Conservation (phyloP, 2,888 invertebrate species). For the Acanthosoma haemorrhoidale region DNA sequence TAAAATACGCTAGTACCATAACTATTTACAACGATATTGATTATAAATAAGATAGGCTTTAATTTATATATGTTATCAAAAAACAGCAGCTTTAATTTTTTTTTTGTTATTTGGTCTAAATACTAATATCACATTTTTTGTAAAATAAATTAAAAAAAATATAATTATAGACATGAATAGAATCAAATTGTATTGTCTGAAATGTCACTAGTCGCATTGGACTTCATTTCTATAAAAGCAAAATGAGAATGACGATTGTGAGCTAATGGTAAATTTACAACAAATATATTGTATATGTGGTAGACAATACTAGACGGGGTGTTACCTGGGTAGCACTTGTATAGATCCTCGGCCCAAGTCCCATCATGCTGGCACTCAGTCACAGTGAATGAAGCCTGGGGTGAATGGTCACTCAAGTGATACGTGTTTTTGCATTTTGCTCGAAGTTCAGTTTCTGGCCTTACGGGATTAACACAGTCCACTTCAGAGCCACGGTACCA, state of each 20-base stretch:
- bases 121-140: too few species aligned
- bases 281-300: conserved; percentile 6
- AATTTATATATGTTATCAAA: too few species aligned
- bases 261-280: background rate
- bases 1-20: too few species aligned
- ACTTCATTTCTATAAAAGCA: background rate
- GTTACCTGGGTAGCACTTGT: conserved; percentile 40
- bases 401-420: conserved; percentile 1
- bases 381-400: conserved; percentile 23
- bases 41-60: too few species aligned
- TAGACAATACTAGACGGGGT: conserved; percentile 7
- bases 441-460: conserved; percentile 36
- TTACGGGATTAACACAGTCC: conserved; percentile 33
- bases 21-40: too few species aligned
- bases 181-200: background rate
- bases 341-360: conserved; percentile 37
- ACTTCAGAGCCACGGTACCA: conserved; percentile 31
- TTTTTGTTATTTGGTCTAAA: too few species aligned
- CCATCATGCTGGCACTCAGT: conserved; percentile 37
- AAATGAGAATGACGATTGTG: background rate
- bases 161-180: background rate
- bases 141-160: background rate
- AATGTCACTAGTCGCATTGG: background rate
- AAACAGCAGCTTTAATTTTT: background rate
- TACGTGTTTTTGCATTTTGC: conserved; percentile 37